Base-by-base conservation (phyloP, 2,888 invertebrate genomes). In the Cosmia pyralina region DNA sequence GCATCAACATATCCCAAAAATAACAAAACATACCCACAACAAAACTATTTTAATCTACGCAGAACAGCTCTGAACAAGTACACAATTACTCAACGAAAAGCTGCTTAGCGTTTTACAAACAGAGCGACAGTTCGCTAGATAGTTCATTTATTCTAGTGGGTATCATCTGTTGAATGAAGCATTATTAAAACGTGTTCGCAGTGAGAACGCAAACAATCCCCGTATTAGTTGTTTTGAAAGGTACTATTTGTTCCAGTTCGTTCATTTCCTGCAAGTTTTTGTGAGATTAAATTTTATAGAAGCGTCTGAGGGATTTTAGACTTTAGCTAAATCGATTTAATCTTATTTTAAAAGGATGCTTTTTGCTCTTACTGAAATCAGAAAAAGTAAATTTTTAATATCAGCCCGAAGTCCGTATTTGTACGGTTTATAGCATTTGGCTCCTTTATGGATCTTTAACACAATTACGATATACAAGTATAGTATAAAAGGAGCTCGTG, bases 161-260 rank as follows among this genome's bases (percentile, higher is more conserved):
- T 88, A 85, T 85, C 85, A 88, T 87, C 81, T 85, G 82, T 81
- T 86, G 85, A 82, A 87, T 83, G 85, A 82, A 87, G 87, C 85
- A 88, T 89, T 90, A 89, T 90, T 87, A 90, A 89, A 91, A 88
- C 85, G 78, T 82, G 79, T 77, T 85, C 77, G 66, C 74, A 83
- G 82, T 78, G 88, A 81, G 77, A 87, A 88, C 72, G 84, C 85
- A 87, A 89, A 88, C 88, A 86, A 86, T 77, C 65, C 70, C 60
- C 69, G 77, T 85, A 86, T 88, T 87, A 88, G 83, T 86, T 86
- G 83, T 79, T 87, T 85, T 87, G 73, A 62, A 69, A 69, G 57
- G 55, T 85, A 84, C 86, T 80, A 72, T 68, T 67, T 76, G 83
- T 77, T 78, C 28, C 50, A 44, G 59, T 53, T 67, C 55, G 4